phyloP scores from a whole-genome alignment of 2,888 invertebrate genomes.

The Lordiphosa andalusiaca region DNA sequence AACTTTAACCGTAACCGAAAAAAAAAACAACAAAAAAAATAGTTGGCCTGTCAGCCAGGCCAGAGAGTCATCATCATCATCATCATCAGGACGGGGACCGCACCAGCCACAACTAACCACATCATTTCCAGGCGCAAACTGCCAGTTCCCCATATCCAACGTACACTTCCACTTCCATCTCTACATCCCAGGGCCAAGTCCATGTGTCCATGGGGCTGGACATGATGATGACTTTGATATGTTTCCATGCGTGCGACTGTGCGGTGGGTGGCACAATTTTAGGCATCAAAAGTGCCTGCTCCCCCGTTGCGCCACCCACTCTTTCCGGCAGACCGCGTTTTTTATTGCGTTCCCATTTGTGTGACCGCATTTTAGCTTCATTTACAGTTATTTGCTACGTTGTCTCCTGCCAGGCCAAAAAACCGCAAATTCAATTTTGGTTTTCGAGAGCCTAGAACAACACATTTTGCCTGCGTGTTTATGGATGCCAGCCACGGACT shows the following conservation, averaged over 20 bases:
- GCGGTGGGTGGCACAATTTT: constrained; percentile 10
- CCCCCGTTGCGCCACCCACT: not conserved
- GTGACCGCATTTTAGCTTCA: constrained; percentile 70
- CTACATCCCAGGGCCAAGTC: constrained; percentile 3
- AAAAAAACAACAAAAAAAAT: constrained; percentile 7
- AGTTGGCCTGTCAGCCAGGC: constrained; percentile 27
- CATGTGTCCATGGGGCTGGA: constrained; percentile 15
- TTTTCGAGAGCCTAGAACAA: constrained; percentile 49
- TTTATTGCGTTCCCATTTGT: constrained; percentile 40
- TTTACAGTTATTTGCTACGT: constrained; percentile 65
- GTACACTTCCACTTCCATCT: not conserved
- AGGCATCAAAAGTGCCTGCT: constrained; percentile 14
- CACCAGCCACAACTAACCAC: constrained; percentile 50
- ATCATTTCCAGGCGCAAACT: constrained; percentile 59
- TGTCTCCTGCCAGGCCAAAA: constrained; percentile 23
- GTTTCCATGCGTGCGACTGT: constrained; percentile 5
- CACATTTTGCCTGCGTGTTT: constrained; percentile 48
- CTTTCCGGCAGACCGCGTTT: constrained; percentile 23
- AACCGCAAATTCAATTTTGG: constrained; percentile 73
- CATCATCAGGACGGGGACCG: constrained; percentile 12
- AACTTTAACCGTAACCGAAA: constrained; percentile 33
- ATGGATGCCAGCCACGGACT: constrained; percentile 15
- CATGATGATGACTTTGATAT: constrained; percentile 34
- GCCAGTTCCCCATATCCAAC: constrained; percentile 30
- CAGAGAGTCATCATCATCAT: constrained; percentile 10